A percentile compares a stretch with the other conserved stretches of the same genome.
Evolutionary conservation across 2,113 vertebrate species (phyloP).

Genomic region (Catharus fuscescens): DNA sequence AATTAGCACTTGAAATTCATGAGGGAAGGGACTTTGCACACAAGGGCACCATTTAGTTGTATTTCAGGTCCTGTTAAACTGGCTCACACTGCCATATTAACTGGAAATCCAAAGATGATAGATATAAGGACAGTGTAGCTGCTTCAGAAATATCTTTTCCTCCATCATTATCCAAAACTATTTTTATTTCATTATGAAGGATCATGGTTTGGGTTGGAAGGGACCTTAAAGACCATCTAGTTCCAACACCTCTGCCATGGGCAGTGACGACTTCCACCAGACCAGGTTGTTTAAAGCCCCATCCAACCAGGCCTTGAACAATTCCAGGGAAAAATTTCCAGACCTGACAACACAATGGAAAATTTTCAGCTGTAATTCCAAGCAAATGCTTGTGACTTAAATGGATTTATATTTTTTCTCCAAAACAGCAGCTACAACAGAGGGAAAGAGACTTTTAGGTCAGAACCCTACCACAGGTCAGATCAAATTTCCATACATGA

Average conservation of each 20-base stretch:
- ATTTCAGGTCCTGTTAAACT: background rate
- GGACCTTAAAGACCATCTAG: background rate
- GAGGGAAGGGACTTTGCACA: background rate
- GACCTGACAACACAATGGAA: background rate
- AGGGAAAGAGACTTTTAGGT: background rate
- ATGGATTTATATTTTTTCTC: background rate
- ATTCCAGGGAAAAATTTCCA: background rate
- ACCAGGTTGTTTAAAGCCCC: background rate
- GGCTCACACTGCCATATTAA: background rate
- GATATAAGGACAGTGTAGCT: background rate
- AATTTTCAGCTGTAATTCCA: background rate
- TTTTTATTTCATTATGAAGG: background rate
- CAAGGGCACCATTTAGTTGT: accelerated
- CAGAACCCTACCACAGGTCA: background rate
- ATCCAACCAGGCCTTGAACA: background rate
- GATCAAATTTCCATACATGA: background rate
- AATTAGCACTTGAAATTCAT: background rate
- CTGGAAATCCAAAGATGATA: background rate
- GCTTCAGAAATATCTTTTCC: background rate
- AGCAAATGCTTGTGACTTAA: background rate
- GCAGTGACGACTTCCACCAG: background rate
- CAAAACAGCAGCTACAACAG: background rate
- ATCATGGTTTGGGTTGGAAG: background rate
- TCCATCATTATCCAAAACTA: background rate
- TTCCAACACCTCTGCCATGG: background rate